phyloP scores from a whole-genome alignment of 2,888 invertebrate genomes.

The Blastobasis adustella region DNA sequence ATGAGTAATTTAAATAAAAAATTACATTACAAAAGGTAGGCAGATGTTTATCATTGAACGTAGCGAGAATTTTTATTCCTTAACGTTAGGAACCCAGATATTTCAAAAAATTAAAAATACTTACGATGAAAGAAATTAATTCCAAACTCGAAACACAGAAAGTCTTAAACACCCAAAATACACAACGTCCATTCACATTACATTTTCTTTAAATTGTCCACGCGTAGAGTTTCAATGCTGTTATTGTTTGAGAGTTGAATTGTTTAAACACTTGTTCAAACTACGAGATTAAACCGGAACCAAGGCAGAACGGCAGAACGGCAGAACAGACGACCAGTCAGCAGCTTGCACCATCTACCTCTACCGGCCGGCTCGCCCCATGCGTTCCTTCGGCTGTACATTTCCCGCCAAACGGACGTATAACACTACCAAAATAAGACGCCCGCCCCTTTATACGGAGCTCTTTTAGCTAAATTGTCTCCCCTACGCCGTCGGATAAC shows the following conservation, averaged over 20 bases:
- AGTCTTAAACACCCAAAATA: not conserved
- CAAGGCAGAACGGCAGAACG: slow-evolving; percentile 19
- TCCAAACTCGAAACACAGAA: not conserved
- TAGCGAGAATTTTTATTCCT: too few species aligned
- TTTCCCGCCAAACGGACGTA: slow-evolving; percentile 32
- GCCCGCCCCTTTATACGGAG: not conserved
- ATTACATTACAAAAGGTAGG: too few species aligned
- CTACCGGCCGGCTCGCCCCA: slow-evolving; percentile 5
- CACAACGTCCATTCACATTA: not conserved
- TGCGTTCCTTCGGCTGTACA: slow-evolving; percentile 13
- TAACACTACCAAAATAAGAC: slow-evolving; percentile 6
- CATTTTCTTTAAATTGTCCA: not conserved
- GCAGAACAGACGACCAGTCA: slow-evolving; percentile 23
- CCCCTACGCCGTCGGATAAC: not conserved
- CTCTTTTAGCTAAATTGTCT: not conserved
- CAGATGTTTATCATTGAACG: too few species aligned
- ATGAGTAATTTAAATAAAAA: too few species aligned
- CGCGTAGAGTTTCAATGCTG: not conserved
- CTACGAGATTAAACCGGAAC: slow-evolving; percentile 17
- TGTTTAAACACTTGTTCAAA: slow-evolving; percentile 17
- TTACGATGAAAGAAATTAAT: too few species aligned
- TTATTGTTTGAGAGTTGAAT: not conserved
- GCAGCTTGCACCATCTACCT: slow-evolving; percentile 42
- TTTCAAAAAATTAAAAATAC: too few species aligned
- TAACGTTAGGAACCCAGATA: too few species aligned